Conservation (phyloP, 2,113 vertebrate genomes). For the Upupa epops region DNA sequence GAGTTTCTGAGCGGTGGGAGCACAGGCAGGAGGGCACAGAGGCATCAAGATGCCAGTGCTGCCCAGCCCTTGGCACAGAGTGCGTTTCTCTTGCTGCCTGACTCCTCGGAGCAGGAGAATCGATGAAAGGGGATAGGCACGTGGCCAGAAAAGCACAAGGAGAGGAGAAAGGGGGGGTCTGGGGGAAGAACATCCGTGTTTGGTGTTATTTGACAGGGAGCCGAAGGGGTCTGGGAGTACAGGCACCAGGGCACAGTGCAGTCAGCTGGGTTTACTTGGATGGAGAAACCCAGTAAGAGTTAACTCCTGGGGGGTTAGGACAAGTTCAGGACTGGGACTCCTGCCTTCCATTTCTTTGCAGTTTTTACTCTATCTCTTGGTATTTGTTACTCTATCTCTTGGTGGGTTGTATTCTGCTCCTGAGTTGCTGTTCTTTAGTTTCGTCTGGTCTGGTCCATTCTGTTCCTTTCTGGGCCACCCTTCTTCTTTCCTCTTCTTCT, state of each 20-base stretch:
- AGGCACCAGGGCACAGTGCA: background rate
- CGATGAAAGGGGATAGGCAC: background rate
- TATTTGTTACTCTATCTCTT: too few relatives aligned
- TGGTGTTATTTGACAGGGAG: background rate
- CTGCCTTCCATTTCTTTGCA: background rate
- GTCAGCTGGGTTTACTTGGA: background rate
- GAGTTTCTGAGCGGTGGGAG: background rate
- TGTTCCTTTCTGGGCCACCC: too few relatives aligned
- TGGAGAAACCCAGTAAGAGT: background rate
- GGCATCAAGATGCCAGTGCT: background rate
- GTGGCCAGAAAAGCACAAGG: background rate
- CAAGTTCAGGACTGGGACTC: background rate
- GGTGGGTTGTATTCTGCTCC: too few relatives aligned
- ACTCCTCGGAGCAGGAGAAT: background rate
- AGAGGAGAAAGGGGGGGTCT: background rate
- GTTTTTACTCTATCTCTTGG: too few relatives aligned
- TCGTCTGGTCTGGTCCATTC: too few relatives aligned
- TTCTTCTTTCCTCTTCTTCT: background rate
- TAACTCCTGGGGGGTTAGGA: background rate
- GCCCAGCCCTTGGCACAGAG: fast-evolving
- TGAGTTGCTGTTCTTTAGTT: too few relatives aligned
- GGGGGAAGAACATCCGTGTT: background rate
- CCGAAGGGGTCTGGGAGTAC: background rate
- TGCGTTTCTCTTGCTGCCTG: background rate
- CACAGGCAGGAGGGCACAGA: background rate